These are phyloP conservation scores for Neofelis nebulosa DNA, from an alignment of 2,113 vertebrate genomes.

Conservation along the genomic window DNA sequence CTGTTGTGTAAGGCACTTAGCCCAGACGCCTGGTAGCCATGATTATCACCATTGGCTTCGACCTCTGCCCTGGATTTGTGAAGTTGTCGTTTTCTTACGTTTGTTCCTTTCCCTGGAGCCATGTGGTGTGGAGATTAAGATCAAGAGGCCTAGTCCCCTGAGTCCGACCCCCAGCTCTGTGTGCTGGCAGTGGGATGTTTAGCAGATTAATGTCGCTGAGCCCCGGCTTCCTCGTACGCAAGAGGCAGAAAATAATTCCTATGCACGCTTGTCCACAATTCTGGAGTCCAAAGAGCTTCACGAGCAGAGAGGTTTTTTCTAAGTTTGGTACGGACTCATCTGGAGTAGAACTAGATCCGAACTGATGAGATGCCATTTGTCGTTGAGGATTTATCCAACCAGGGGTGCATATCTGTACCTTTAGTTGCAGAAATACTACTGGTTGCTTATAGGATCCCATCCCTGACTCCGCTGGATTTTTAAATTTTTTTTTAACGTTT, in stretches of 20 bases:
- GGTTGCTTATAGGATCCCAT: background rate
- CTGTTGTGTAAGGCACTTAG: background rate
- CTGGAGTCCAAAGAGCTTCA: background rate
- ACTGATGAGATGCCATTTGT: background rate
- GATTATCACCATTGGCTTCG: background rate
- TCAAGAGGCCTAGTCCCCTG: background rate
- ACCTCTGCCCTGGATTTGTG: background rate
- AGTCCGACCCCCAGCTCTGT: background rate
- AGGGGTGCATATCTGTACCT: background rate
- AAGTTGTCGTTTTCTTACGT: background rate
- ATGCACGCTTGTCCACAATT: background rate
- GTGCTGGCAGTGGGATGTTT: background rate
- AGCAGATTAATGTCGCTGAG: background rate
- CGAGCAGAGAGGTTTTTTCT: background rate
- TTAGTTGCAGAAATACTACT: background rate
- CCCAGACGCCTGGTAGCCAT: background rate
- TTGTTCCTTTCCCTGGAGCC: background rate
- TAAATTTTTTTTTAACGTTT: too few species aligned
- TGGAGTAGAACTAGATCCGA: background rate
- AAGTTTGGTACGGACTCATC: background rate
- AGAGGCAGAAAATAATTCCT: background rate
- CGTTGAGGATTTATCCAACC: background rate
- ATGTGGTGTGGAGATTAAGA: background rate
- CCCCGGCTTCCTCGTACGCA: background rate
- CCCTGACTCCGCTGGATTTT: background rate